Evolutionary conservation across 2,888 invertebrate species (phyloP), one percentile per base, ranked within the genome.

Genomic region (Fabriciana adippe): DNA sequence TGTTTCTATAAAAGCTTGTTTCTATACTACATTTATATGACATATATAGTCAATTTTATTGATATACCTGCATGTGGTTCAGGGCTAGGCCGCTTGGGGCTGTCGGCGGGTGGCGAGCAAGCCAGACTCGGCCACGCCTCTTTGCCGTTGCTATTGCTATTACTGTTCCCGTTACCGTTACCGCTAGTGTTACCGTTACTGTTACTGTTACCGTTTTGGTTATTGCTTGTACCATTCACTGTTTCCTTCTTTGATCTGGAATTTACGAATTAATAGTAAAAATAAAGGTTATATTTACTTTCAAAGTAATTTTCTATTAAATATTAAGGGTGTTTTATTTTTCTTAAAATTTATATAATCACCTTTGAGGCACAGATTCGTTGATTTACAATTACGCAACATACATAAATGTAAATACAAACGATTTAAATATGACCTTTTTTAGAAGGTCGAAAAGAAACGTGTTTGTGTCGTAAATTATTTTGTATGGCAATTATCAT

Each of bases 91-190:
- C 83, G 88, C 83, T 86, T 87, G 71, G 91, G 89, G 72, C 89
- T 88, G 67, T 89, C 87, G 45, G 82, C 76, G 2, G 92, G 91
- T 0, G 94, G 94, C n/a, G 94, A 94, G 26, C 91, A 90, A 48
- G 94, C 93, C 79, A 95, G 93, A 76, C 94, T 94, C 61, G 96
- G 96, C 96, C 96, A 96, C 73, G 96, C 95, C 81, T 96, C 96
- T 88, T 96, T 96, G 60, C 88, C 86, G 68, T 81, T 85, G 93
- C 79, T 83, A 70, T 79, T 78, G 66, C 77, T 76, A 67, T 78
- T 79, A 68, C 79, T 74, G 66, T 74, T 76, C 51, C 78, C 74
- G 71, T 76, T 79, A 70, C 81, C 18, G 56, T 45, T 56, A 56
- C 41, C 6, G 45, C 15, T 51, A 51, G 2, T 14, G 53, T 53